phyloP scores from a whole-genome alignment of 2,797 vertebrate species.

The Luscinia megarhynchos region DNA sequence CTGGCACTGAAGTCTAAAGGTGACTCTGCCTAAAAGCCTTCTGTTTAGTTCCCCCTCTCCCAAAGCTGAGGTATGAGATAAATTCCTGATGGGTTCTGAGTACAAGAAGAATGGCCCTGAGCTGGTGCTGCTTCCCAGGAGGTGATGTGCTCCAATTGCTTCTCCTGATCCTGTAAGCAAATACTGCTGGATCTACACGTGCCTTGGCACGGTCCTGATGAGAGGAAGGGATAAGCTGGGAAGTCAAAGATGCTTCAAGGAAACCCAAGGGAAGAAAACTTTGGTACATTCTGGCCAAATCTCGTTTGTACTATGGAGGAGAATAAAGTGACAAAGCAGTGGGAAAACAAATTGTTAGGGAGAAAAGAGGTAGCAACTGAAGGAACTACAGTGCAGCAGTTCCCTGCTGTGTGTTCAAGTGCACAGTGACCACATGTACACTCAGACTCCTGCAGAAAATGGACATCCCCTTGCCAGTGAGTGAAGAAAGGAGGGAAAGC shows the following conservation, averaged over 20 bases:
- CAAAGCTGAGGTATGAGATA: neutral
- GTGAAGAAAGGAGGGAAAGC: neutral
- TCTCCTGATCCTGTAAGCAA: neutral
- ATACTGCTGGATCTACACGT: neutral
- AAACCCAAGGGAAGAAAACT: neutral
- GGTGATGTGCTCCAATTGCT: neutral
- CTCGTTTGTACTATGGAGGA: neutral
- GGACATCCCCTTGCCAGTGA: neutral
- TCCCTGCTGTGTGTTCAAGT: neutral
- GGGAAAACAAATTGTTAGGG: neutral
- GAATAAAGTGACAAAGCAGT: neutral
- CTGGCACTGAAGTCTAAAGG: neutral
- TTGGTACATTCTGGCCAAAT: neutral
- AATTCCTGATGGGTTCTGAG: neutral
- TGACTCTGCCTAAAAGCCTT: neutral
- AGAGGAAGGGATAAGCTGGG: neutral
- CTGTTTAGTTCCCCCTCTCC: neutral
- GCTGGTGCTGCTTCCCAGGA: fast-evolving
- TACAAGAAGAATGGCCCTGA: neutral
- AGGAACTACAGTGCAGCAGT: neutral
- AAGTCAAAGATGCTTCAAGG: neutral
- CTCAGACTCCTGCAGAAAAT: neutral
- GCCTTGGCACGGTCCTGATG: neutral
- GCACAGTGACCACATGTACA: neutral
- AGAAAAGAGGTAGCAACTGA: neutral